phyloP scores from a whole-genome alignment of 2,113 vertebrate species.

The Bungarus multicinctus region DNA sequence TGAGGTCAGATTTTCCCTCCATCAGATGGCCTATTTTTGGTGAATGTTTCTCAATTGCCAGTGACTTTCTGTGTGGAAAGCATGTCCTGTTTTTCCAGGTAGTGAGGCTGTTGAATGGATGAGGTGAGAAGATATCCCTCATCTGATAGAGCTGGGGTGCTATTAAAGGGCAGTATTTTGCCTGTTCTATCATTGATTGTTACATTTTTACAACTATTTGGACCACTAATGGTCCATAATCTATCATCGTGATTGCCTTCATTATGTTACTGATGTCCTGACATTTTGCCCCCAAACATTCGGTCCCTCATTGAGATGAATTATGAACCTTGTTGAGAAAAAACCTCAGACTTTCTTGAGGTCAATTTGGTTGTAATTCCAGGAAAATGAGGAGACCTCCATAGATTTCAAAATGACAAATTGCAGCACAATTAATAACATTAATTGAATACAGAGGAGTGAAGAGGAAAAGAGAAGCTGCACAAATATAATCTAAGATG shows the following conservation, averaged over 20 bases:
- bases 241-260: background rate
- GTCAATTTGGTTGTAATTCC: conserved; percentile 1
- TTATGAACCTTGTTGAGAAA: background rate
- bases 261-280: conserved; percentile 10
- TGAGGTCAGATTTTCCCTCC: background rate
- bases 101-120: background rate
- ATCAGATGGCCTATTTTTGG: background rate
- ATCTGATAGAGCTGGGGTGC: background rate
- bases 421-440: background rate
- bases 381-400: background rate
- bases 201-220: background rate
- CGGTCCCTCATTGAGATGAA: background rate
- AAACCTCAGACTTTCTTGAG: background rate
- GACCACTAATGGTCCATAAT: background rate
- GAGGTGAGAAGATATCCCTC: background rate
- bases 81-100: background rate
- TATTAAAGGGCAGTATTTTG: background rate
- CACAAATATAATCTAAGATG: background rate
- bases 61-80: background rate
- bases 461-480: background rate
- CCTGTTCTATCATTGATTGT: background rate
- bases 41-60: background rate
- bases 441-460: background rate
- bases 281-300: conserved; percentile 1
- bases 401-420: background rate